Evolutionary conservation across 2,888 invertebrate genomes (phyloP), one percentile per base, ranked within the genome.

Genomic region (Idaea dimidiata): DNA sequence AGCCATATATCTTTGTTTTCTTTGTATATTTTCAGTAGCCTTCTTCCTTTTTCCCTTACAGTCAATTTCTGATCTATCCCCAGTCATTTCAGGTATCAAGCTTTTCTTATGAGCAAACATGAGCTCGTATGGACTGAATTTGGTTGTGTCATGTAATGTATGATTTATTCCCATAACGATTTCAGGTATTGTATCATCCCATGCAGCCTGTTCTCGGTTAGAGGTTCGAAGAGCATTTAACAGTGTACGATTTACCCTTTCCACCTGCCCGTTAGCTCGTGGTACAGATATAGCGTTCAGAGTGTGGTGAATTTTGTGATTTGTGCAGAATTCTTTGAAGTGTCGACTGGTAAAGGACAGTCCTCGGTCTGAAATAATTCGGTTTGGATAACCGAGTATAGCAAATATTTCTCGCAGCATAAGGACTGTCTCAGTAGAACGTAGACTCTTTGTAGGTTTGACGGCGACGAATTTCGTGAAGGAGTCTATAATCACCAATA

Each of bases 391-490:
- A 0, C 72, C 72, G 58, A 72, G 68, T n/a, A 31, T 57, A 1
- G 18, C 31, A 32, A 72, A 57, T 10, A 68, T 61, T 3, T 70
- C 65, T 57, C 63, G 66, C 2, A 72, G 17, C 0, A n/a, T 16
- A 24, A 55, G 54, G 17, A 72, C 64, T 0, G 67, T 68, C 33
- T 66, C 67, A 17, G 64, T 18, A 0, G 70, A 69, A 58, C 63
- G 70, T 43, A 32, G 16, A 18, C 43, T 63, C 58, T 60, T 63
- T 1, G 54, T 61, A 2, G 72, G 53, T 18, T 57, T 59, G 0
- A 65, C 64, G 56, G 67, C 62, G 0, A 70, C 66, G 65, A 70
- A 71, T 58, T 72, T 72, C 8, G 70, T 66, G 59, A 72, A 72
- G 14, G 70, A 33, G 53, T 74, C 72, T 18, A 68, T 70, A 7